Evolutionary conservation across 2,888 invertebrate genomes (phyloP), one percentile per base, ranked within the genome.

Genomic region (Caenorhabditis sp.): DNA sequence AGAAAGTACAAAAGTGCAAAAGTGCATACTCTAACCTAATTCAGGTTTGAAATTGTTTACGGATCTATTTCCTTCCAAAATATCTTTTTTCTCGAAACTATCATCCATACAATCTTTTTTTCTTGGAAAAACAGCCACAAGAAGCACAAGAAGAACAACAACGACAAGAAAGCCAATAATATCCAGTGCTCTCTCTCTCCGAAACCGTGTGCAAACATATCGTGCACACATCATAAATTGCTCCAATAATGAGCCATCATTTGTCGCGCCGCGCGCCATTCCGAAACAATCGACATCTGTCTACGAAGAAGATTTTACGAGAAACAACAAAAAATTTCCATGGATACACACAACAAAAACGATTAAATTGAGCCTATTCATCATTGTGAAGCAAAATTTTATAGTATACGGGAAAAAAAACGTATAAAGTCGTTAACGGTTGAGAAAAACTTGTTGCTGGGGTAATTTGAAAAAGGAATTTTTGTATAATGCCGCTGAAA

Each of bases 191-290:
- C 26, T 25, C 54, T 36, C 59, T 14, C 43, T 58, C 66, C 70
- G 66, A 70, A 65, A 70, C 70, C 70, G 70, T 70, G 70, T 70
- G 70, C 63, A 70, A 70, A 70, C 50, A 70, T 70, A 70, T 70
- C 70, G 70, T 70, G 70, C 65, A 70, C 50, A 70, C 65, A 70
- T 70, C 70, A 65, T 70, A 65, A 20, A 36, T 56, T 60, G 43
- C 12, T 56, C 56, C 21, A 31, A 31, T 31, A 31, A 17, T 43
- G 43, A 43, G 43, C 43, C 43, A 43, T 43, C 43, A 43, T 63
- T 27, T 25, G 10, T 12, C 57, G 43, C 65, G 57, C 64, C 64
- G 43, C 43, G 43, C 43, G 43, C 43, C 43, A 43, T 43, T 43
- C 31, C 31, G 31, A 31, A 31, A 31, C 31, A 31, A 31, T 31